Conservation (phyloP, 2,797 vertebrate species). For the Tragelaphus eurycerus region DNA sequence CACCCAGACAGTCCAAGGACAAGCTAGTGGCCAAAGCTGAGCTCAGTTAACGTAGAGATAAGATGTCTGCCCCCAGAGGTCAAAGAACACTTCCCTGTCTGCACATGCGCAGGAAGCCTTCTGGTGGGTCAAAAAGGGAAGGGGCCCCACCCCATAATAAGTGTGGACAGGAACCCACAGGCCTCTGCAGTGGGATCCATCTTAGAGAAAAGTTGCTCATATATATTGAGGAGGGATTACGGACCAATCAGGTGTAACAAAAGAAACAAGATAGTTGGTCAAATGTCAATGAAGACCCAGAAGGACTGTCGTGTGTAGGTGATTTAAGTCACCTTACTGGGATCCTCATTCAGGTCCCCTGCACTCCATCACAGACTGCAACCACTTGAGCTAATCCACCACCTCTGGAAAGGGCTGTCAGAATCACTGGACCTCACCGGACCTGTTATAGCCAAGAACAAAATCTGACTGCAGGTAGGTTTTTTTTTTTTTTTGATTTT, state of each 20-base stretch:
- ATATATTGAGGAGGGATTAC: background rate
- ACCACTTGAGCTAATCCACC: background rate
- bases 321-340: background rate
- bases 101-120: background rate
- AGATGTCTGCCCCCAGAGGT: background rate
- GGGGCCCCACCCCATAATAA: background rate
- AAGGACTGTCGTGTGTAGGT: background rate
- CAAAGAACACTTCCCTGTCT: background rate
- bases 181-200: background rate
- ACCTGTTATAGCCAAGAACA: background rate
- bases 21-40: background rate
- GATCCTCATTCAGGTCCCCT: background rate
- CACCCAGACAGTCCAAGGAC: background rate
- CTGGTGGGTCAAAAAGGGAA: background rate
- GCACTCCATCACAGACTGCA: background rate
- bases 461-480: background rate
- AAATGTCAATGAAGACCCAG: background rate
- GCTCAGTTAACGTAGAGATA: background rate
- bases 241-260: fast-evolving
- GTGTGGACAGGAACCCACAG: background rate
- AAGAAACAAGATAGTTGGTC: background rate
- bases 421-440: background rate
- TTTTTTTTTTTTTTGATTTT: background rate
- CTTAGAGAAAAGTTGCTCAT: background rate
- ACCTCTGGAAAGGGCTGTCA: background rate